These are phyloP conservation scores for Teleogryllus oceanicus DNA, from an alignment of 2,888 invertebrate genomes.

Conservation along the genomic window DNA sequence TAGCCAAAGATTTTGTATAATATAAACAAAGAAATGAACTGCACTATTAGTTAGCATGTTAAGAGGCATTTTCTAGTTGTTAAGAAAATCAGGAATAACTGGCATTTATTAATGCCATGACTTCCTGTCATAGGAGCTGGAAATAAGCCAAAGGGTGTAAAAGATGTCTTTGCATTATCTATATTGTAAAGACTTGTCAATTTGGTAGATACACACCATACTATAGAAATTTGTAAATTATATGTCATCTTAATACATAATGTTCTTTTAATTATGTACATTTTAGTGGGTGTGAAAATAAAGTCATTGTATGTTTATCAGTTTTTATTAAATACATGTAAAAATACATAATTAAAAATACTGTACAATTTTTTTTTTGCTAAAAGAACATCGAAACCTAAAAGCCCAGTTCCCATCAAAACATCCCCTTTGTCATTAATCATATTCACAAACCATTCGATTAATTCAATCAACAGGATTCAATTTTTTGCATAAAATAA, in stretches of 20 bases:
- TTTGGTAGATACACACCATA: neutral
- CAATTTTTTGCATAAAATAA: no score
- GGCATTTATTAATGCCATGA: neutral
- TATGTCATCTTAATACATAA: neutral
- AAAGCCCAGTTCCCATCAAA: neutral
- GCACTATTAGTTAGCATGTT: conserved; percentile 18
- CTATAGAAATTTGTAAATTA: neutral
- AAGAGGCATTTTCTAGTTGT: conserved; percentile 19
- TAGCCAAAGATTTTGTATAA: conserved; percentile 11
- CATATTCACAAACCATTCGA: no score
- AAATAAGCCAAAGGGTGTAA: conserved; percentile 63
- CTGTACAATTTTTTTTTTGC: neutral
- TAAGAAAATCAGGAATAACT: conserved; percentile 1
- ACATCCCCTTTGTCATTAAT: no score
- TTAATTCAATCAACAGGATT: no score
- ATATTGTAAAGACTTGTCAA: neutral
- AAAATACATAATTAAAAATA: neutral
- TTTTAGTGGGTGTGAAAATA: neutral
- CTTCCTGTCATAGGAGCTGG: conserved; percentile 51
- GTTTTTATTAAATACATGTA: conserved; percentile 11
- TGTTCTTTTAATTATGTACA: neutral
- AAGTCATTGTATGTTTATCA: neutral
- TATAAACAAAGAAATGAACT: neutral
- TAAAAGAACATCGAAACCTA: neutral
- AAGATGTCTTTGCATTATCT: neutral